Conservation (phyloP, 2,888 invertebrate genomes). For the Andricus curvator region DNA sequence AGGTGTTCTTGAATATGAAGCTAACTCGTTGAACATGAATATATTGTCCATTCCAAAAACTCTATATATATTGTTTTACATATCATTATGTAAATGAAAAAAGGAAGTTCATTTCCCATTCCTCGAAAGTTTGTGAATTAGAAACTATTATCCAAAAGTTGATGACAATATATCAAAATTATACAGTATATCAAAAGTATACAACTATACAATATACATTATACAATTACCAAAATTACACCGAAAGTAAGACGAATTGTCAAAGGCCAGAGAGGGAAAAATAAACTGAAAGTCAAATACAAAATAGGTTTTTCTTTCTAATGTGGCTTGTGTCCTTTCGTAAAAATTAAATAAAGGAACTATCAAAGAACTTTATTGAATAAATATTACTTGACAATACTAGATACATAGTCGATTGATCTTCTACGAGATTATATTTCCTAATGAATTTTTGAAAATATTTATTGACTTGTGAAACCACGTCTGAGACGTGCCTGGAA, state of each 20-base stretch:
- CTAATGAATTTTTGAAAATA: constrained; percentile 37
- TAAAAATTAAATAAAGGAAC: constrained; percentile 48
- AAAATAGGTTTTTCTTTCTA: constrained; percentile 50
- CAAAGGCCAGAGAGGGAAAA: constrained; percentile 15
- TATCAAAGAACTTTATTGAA: constrained; percentile 53
- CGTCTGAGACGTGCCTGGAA: constrained; percentile 37
- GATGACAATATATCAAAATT: constrained; percentile 45
- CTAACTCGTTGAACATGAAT: constrained; percentile 15
- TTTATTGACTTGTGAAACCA: constrained; percentile 37
- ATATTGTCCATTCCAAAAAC: constrained; percentile 30
- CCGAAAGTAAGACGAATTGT: constrained; percentile 41
- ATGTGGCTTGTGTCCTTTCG: constrained; percentile 55
- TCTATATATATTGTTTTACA: constrained; percentile 43
- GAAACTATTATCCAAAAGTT: constrained; percentile 36
- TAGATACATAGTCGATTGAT: constrained; percentile 35
- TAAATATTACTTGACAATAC: constrained; percentile 36
- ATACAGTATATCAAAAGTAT: constrained; percentile 46
- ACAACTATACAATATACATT: constrained; percentile 35
- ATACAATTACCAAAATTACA: constrained; percentile 40
- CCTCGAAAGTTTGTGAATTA: constrained; percentile 46
- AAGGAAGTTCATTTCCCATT: neutral
- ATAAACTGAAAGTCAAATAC: constrained; percentile 37
- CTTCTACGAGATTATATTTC: constrained; percentile 38
- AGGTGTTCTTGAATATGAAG: constrained; percentile 27
- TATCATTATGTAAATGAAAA: constrained; percentile 25